Evolutionary conservation across 2,113 vertebrate species (phyloP), one percentile per base, ranked within the genome.

Genomic region (Tor tambroides): DNA sequence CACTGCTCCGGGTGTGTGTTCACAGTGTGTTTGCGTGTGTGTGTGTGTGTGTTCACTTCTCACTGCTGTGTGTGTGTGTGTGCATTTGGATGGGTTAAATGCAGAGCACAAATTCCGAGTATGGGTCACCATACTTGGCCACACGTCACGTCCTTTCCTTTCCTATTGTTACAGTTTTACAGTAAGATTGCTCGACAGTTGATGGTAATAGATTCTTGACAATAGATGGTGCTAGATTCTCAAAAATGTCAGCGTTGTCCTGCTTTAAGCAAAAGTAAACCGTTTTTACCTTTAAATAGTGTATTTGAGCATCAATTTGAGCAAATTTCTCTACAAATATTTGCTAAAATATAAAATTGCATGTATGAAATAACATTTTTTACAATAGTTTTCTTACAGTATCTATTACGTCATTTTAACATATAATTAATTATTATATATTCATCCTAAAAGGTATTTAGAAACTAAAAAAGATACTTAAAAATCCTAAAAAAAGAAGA

Each of bases 171-270:
- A 46, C 11, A 21, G 30, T 23, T 72, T 28, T 87, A 32, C 7
- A 59, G 3, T 87, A 23, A n/a, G 10, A n/a, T 43, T 23, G 23
- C 17, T 21, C 38, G 26, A 65, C 87, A 89, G 85, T 85, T 87
- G 87, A 87, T 80, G 78, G 89, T 74, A 77, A 85, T 76, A 76
- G 41, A 89, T 30, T 5, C 35, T 23, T 1, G 4, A 41, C 89
- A 89, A 83, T 86, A 90, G 89, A 87, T 86, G 86, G 91, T 43
- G 67, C 88, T 80, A 85, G 38, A 89, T 30, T 63, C 38, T 30
- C 38, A 67, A 49, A 30, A 67, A 67, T 80, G 12, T 72, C 32
- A 11, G 2, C 11, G 35, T 35, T 38, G 8, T 38, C 19, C 35
- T 72, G 4, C 19, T 46, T 1, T n/a, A 21, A 56, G 28, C 46